Evolutionary conservation across 23 tunicate genomes (phyloP), one percentile per base, ranked within the genome.

Genomic region (Halocynthia roretzi): DNA sequence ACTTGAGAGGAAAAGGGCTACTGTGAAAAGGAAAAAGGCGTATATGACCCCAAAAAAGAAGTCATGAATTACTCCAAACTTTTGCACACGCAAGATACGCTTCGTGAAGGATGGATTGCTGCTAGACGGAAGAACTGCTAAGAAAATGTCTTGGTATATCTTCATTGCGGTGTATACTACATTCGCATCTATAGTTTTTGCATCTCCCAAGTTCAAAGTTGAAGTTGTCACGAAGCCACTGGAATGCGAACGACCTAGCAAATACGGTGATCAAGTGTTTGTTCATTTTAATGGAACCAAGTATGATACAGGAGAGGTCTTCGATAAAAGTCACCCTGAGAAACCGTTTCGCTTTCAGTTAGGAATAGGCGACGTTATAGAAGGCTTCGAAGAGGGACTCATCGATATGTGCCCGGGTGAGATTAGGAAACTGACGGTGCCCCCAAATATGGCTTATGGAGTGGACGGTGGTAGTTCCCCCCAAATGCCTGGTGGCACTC

Each of bases 321-420:
- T 94, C 60, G 95, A 94, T 71, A 76, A 71, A 68, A 86, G 98
- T 68, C 92, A 82, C 52, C 68, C 77, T 19, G 88, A 88, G 54
- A 94, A 94, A 71, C 99, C 99, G 21, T 94, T 84, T 65, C 40
- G 99, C 48, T 94, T 94, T 64, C 99, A 94, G 68, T 85, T 94
- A 52, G 99, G 99, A 20, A 84, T 84, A 10, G 99, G 99, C 7
- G 99, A 94, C 54, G 99, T 94, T 22, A 94, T 94, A 15, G 99
- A 94, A 52, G 99, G 99, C 10, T 94, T 88, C 71, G 99, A 94
- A 21, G 95, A 85, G 62, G 99, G 99, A 23, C 65, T 94, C n/a
- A 65, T 81, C 8, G 81, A 89, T 60, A 94, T 94, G 99, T 94
- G 99, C 78, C 91, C 95, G 7, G 99, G 99, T 5, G 99, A 94